Evolutionary conservation across 2,888 invertebrate genomes (phyloP).

Genomic region (Torymus texanus): DNA sequence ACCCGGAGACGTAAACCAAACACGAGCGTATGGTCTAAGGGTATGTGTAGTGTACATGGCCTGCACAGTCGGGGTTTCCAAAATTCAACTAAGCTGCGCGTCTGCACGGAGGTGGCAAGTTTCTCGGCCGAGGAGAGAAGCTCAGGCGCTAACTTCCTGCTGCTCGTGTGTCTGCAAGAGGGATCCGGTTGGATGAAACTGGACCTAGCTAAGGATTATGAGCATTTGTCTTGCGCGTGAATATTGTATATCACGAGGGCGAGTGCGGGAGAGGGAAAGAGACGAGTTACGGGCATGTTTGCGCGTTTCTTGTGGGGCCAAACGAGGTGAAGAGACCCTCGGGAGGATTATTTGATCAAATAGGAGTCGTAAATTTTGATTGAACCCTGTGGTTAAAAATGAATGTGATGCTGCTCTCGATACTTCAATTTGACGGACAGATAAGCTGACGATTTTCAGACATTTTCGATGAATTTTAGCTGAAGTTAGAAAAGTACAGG

Average conservation of each 20-base stretch:
- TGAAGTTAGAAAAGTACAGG: no score
- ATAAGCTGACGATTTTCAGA: no score
- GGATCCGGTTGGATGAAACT: slow-evolving; percentile 11
- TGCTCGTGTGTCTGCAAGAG: background rate
- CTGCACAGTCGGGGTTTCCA: background rate
- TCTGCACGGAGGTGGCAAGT: background rate
- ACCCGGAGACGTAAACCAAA: slow-evolving; percentile 27
- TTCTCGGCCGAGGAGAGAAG: background rate
- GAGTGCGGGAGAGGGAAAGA: background rate
- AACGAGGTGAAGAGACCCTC: background rate
- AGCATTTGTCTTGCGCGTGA: slow-evolving; percentile 25
- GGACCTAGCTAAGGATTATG: slow-evolving; percentile 10
- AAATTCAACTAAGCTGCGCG: background rate
- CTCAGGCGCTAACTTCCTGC: slow-evolving; percentile 22
- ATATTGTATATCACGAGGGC: slow-evolving; percentile 12
- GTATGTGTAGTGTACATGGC: background rate
- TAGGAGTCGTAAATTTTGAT: background rate
- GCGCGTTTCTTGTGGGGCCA: background rate
- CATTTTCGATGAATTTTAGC: no score
- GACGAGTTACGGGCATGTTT: background rate
- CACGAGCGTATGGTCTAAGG: background rate
- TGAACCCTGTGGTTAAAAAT: background rate
- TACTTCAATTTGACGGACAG: no score
- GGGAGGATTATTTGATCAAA: background rate
- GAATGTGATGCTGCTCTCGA: no score